Evolutionary conservation across 2,797 vertebrate species (phyloP).

Genomic region (Sebastes dallii): DNA sequence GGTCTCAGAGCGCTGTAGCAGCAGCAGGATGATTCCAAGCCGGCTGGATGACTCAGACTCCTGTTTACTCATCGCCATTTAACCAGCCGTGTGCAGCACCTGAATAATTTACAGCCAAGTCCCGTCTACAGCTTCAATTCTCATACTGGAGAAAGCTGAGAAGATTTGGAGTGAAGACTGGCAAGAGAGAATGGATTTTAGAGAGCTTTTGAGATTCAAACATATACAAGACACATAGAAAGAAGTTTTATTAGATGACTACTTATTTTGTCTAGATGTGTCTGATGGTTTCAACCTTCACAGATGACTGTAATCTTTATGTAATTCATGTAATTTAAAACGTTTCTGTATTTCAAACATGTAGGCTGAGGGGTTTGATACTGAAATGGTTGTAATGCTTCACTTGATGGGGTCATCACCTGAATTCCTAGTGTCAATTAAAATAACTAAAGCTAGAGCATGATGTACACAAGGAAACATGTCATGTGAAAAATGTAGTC

Average conservation of each 20-base stretch:
- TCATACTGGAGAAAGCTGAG: conserved; percentile 9
- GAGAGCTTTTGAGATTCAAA: not conserved
- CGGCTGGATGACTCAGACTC: conserved; percentile 64
- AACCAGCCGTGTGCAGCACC: conserved; percentile 59
- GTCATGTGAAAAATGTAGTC: not conserved
- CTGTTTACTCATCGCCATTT: conserved; percentile 69
- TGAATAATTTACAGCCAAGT: conserved; percentile 65
- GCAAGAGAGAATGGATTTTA: not conserved
- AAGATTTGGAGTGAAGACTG: not conserved
- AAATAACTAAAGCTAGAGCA: too few relatives aligned
- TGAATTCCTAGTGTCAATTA: not conserved
- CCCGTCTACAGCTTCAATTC: conserved; percentile 30
- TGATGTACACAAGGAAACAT: not conserved
- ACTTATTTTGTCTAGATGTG: not conserved
- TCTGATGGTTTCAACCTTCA: not conserved
- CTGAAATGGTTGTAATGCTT: not conserved
- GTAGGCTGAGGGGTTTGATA: not conserved
- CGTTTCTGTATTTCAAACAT: not conserved
- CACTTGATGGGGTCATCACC: not conserved
- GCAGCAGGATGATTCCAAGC: conserved; percentile 50
- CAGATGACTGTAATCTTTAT: not conserved
- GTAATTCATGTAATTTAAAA: not conserved
- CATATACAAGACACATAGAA: not conserved
- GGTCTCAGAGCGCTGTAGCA: conserved; percentile 32
- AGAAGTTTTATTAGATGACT: not conserved